Conservation (phyloP, 2,888 invertebrate species). For the Marronus borbonicus region DNA sequence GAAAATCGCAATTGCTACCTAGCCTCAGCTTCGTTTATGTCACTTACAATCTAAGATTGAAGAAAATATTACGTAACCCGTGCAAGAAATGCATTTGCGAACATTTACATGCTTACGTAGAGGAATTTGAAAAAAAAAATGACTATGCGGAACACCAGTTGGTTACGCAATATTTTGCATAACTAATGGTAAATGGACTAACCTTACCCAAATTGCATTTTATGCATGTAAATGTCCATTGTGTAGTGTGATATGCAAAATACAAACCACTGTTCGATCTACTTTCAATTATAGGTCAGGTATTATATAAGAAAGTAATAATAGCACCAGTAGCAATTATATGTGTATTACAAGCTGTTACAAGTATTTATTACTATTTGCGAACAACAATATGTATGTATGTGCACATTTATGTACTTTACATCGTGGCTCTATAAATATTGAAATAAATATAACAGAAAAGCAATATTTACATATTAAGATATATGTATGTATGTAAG, state of each 20-base stretch:
- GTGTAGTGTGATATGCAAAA: too few species aligned
- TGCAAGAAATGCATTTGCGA: neutral
- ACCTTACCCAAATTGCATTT: conserved; percentile 29
- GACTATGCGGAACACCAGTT: conserved; percentile 26
- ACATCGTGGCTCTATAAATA: too few species aligned
- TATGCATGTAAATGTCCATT: conserved; percentile 3
- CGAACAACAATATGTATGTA: too few species aligned
- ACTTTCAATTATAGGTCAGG: conserved; percentile 34
- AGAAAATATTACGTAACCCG: conserved; percentile 25
- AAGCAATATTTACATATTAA: too few species aligned
- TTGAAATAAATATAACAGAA: too few species aligned
- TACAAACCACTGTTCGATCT: conserved; percentile 1
- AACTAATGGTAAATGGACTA: neutral
- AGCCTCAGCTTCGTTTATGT: neutral
- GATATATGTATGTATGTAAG: too few species aligned
- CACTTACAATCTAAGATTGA: neutral
- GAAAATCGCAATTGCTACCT: conserved; percentile 2
- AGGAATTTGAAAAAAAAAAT: conserved; percentile 13
- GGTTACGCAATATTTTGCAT: conserved; percentile 25
- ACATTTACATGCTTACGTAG: neutral
- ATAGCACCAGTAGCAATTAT: neutral
- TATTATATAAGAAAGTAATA: conserved; percentile 26
- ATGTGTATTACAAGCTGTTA: neutral
- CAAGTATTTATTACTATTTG: too few species aligned
- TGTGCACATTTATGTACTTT: too few species aligned